These are phyloP conservation scores for Hoplias malabaricus DNA, from an alignment of 2,113 vertebrate species.

Conservation along the genomic window DNA sequence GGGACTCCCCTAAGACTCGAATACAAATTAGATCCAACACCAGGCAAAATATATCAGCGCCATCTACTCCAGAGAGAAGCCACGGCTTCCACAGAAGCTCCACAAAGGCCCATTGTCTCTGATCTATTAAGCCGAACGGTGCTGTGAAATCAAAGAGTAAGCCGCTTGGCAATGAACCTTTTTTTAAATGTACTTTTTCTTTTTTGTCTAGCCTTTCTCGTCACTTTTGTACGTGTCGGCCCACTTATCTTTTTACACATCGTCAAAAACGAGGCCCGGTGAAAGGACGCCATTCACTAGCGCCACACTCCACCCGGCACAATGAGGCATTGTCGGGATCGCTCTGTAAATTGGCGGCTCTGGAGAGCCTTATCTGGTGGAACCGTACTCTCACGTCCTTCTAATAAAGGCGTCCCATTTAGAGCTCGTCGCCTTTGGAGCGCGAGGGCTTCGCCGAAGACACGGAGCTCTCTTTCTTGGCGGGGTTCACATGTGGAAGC, in stretches of 20 bases:
- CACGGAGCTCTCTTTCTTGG: background rate
- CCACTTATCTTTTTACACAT: constrained; percentile 57
- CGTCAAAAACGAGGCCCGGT: constrained; percentile 42
- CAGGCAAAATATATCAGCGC: constrained; percentile 40
- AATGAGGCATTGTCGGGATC: constrained; percentile 55
- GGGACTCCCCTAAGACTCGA: constrained; percentile 51
- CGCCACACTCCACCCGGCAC: constrained; percentile 41
- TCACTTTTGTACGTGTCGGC: constrained; percentile 38
- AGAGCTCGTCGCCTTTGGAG: background rate
- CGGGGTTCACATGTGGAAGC: background rate
- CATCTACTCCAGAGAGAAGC: constrained; percentile 43
- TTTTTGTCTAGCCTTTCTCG: constrained; percentile 40
- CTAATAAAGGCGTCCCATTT: constrained; percentile 28
- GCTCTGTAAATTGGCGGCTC: constrained; percentile 35
- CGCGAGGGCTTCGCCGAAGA: background rate
- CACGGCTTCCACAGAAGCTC: constrained; percentile 30
- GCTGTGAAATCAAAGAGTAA: constrained; percentile 56
- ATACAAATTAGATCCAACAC: constrained; percentile 59
- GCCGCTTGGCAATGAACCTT: constrained; percentile 41
- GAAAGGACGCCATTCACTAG: constrained; percentile 50
- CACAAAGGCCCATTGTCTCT: constrained; percentile 59
- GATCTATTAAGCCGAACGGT: constrained; percentile 52
- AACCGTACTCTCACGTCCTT: constrained; percentile 5
- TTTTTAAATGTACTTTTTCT: constrained; percentile 15
- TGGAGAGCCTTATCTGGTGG: constrained; percentile 28